Evolutionary conservation across 1,140 invertebrate species (phyloP).

Genomic region (Zaprionus inermis): DNA sequence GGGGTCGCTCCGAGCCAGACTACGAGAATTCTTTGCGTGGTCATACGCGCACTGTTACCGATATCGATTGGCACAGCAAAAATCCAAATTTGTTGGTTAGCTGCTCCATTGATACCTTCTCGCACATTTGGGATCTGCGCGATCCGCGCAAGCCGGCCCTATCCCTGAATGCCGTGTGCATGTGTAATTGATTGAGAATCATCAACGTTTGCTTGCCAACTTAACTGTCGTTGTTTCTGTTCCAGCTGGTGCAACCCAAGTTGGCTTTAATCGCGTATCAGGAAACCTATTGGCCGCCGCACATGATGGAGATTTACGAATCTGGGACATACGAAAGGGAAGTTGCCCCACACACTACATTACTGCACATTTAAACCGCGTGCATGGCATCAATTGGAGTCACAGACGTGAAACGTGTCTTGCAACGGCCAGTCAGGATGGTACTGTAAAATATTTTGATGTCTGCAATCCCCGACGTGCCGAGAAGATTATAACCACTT

Average conservation of each 20-base stretch:
- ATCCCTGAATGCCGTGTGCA: conserved; percentile 90
- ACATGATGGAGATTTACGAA: conserved; percentile 96
- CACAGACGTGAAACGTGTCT: conserved; percentile 93
- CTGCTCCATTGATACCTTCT: conserved; percentile 96
- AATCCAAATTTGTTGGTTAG: conserved; percentile 95
- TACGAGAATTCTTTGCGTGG: conserved; percentile 90
- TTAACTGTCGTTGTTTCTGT: conserved; percentile 9
- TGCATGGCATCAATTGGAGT: conserved; percentile 97
- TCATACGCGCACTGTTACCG: conserved; percentile 95
- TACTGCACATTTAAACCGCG: conserved; percentile 95
- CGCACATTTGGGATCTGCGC: conserved; percentile 96
- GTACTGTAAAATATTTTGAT: conserved; percentile 97
- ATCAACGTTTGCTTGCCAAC: not conserved
- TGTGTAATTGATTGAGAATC: conserved; percentile 63
- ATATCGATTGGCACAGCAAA: conserved; percentile 96
- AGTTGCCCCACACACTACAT: conserved; percentile 95
- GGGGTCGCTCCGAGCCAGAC: conserved; percentile 88
- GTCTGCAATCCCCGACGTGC: conserved; percentile 92
- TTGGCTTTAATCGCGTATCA: conserved; percentile 95
- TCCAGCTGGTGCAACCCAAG: conserved; percentile 95
- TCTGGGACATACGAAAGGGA: conserved; percentile 97
- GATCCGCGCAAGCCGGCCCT: conserved; percentile 92
- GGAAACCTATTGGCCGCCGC: conserved; percentile 94
- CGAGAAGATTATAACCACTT: conserved; percentile 92
- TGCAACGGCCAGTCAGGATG: conserved; percentile 97